phyloP scores from a whole-genome alignment of 2,113 vertebrate species.

The Ondatra zibethicus region DNA sequence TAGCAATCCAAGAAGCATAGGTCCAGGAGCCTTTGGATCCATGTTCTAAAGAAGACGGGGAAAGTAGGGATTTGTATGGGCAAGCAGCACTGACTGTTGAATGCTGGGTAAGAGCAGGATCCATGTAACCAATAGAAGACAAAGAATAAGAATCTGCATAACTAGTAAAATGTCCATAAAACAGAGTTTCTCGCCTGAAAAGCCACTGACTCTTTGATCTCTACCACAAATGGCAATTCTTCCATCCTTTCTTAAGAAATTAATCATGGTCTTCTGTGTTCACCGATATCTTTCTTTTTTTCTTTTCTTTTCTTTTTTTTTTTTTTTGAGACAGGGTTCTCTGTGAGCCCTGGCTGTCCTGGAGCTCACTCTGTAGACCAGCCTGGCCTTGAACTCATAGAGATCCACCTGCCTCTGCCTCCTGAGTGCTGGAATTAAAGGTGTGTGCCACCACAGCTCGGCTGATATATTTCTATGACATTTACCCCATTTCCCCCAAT shows the following conservation, averaged over 20 bases:
- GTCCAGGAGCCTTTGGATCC: neutral
- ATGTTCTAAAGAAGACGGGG: neutral
- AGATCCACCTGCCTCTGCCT: neutral
- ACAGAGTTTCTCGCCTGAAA: neutral
- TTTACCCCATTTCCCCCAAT: too few relatives aligned
- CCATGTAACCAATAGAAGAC: neutral
- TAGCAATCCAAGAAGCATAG: neutral
- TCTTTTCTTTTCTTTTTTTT: neutral
- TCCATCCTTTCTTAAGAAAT: slow-evolving; percentile 7
- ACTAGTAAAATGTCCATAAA: neutral
- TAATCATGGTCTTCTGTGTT: slow-evolving; percentile 15
- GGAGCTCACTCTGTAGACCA: neutral
- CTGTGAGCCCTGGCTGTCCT: neutral
- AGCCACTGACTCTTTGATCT: neutral
- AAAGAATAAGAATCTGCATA: neutral
- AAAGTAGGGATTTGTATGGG: neutral
- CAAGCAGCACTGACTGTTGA: neutral
- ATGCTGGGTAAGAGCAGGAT: neutral
- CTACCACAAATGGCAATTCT: slow-evolving; percentile 24
- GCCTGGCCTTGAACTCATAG: neutral
- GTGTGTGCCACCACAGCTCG: neutral
- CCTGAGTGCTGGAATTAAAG: neutral
- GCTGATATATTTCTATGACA: too few relatives aligned
- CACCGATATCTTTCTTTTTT: neutral
- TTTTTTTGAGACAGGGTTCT: neutral